A percentile compares a stretch with the other conserved stretches of the same genome.
phyloP scores from a whole-genome alignment of 2,113 vertebrate species.

The Ailurus styani region DNA sequence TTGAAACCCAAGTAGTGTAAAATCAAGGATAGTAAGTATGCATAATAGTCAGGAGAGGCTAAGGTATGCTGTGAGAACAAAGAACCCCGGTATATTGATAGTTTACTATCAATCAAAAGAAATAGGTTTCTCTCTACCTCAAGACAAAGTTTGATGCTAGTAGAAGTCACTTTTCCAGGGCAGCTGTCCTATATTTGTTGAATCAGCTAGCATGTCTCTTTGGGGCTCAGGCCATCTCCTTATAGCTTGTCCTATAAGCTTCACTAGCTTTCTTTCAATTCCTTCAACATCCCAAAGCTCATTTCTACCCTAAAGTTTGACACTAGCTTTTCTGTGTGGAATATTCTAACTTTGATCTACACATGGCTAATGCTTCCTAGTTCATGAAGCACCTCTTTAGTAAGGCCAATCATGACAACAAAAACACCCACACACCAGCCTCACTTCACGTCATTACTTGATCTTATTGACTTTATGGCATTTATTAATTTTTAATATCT shows the following conservation, averaged over 20 bases:
- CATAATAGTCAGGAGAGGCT: background rate
- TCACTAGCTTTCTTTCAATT: background rate
- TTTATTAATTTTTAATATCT: background rate
- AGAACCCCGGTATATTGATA: background rate
- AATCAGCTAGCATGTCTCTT: background rate
- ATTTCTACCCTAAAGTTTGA: background rate
- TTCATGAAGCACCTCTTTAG: background rate
- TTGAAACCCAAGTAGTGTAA: background rate
- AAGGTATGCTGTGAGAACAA: background rate
- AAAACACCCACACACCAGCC: background rate
- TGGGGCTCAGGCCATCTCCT: background rate
- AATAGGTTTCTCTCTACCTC: background rate
- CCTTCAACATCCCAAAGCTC: background rate
- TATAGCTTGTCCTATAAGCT: background rate
- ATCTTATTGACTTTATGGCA: background rate
- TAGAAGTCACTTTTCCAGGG: background rate
- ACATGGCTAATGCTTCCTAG: background rate
- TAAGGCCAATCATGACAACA: background rate
- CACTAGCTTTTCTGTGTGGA: background rate
- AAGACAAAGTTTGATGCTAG: background rate
- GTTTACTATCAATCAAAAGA: background rate
- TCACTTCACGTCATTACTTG: background rate
- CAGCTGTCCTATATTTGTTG: background rate
- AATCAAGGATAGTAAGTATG: background rate
- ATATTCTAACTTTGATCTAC: background rate